A percentile compares a stretch with the other conserved stretches of the same genome.
These are phyloP conservation scores for Molanna angustata DNA, from an alignment of 2,888 invertebrate genomes.

Conservation along the genomic window DNA sequence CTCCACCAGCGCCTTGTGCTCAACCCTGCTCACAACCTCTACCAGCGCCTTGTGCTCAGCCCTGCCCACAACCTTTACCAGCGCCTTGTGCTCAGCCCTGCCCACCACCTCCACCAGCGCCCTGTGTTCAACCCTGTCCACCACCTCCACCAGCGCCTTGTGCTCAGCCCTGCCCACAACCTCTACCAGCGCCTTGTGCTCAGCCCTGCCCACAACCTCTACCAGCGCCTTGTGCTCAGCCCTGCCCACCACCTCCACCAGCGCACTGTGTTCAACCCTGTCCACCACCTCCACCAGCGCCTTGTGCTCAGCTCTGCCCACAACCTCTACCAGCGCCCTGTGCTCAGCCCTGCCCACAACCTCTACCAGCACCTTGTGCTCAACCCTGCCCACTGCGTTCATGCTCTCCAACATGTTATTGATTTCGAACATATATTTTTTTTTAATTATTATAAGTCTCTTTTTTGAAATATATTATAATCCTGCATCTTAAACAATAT, in stretches of 20 bases:
- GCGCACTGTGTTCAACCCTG: background rate
- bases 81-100: background rate
- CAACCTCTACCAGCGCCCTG: background rate
- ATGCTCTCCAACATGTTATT: too few species aligned
- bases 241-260: background rate
- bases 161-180: background rate
- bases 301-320: background rate
- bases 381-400: constrained; percentile 40
- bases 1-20: background rate
- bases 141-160: background rate
- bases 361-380: constrained; percentile 25
- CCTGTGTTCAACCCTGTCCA: too few species aligned
- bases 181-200: background rate
- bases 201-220: background rate
- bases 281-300: constrained; percentile 1
- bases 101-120: too few species aligned
- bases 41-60: background rate
- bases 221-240: background rate
- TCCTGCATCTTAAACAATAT: too few species aligned
- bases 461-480: too few species aligned
- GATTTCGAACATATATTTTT: too few species aligned
- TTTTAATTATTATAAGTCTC: too few species aligned
- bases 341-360: background rate
- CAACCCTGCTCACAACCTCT: background rate
- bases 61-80: background rate